Percentiles rank a stretch among this genome's conserved stretches.
Evolutionary conservation across 1,140 invertebrate species (phyloP).

Genomic region (Anthonomus grandis): DNA sequence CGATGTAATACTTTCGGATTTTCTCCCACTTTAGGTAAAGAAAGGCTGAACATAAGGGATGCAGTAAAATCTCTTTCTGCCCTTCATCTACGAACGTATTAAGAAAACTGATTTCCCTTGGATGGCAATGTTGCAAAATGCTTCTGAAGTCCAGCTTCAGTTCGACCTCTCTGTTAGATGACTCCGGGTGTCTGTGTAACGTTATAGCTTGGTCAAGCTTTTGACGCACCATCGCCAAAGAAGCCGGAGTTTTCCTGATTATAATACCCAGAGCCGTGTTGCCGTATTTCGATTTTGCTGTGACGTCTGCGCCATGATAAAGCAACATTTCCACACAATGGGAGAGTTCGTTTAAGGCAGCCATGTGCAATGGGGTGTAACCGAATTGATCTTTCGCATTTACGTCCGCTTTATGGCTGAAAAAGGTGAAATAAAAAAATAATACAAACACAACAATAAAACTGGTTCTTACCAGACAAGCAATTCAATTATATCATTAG

Average conservation of each 20-base stretch:
- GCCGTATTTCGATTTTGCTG: conserved; percentile 77
- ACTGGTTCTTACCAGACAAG: conserved; percentile 51
- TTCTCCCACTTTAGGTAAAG: conserved; percentile 84
- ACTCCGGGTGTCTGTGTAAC: conserved; percentile 71
- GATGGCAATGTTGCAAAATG: conserved; percentile 72
- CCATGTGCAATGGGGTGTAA: conserved; percentile 84
- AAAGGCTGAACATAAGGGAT: conserved; percentile 80
- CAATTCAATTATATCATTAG: conserved; percentile 72
- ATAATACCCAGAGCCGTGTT: conserved; percentile 79
- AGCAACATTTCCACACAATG: conserved; percentile 79
- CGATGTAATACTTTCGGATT: conserved; percentile 83
- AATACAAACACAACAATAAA: not conserved
- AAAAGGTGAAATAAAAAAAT: conserved; percentile 1
- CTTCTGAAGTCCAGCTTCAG: conserved; percentile 77
- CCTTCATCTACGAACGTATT: conserved; percentile 81
- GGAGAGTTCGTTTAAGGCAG: conserved; percentile 79
- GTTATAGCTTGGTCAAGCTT: conserved; percentile 75
- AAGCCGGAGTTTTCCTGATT: conserved; percentile 76
- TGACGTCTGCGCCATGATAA: conserved; percentile 79
- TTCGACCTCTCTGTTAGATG: conserved; percentile 73
- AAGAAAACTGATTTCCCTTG: conserved; percentile 74
- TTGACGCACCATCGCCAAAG: conserved; percentile 70
- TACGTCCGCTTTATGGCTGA: conserved; percentile 72
- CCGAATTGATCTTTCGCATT: conserved; percentile 85
- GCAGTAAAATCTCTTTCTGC: conserved; percentile 76